phyloP scores from a whole-genome alignment of 2,113 vertebrate genomes.

The Diadophis punctatus region DNA sequence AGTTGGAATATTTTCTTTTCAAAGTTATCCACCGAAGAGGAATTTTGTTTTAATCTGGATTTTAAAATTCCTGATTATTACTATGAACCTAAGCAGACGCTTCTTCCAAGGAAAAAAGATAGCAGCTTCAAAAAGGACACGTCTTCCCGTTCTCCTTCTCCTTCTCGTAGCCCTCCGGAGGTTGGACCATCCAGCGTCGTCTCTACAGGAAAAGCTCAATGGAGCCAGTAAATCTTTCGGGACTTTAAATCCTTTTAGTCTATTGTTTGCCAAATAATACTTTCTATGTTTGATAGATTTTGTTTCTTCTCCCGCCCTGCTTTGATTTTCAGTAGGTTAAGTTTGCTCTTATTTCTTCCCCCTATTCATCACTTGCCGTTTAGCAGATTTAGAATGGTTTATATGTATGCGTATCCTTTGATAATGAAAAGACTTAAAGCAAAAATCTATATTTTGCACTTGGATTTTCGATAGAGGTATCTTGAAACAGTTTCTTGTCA shows the following conservation, averaged over 20 bases:
- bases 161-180: neutral
- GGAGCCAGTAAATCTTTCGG: neutral
- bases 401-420: neutral
- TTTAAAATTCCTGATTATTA: constrained; percentile 14
- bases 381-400: neutral
- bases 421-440: neutral
- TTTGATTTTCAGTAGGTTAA: neutral
- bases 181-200: neutral
- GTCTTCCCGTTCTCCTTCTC: neutral
- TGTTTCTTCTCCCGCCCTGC: neutral
- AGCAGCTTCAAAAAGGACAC: neutral
- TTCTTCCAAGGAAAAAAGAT: constrained; percentile 19
- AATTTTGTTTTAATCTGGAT: neutral
- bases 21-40: neutral
- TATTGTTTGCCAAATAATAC: neutral
- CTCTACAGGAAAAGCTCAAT: neutral
- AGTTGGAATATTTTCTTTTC: neutral
- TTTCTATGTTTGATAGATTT: neutral
- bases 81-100: neutral
- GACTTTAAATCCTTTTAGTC: neutral
- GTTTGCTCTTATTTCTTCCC: neutral
- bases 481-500: neutral
- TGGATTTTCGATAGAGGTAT: neutral
- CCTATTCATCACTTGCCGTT: neutral
- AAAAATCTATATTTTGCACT: neutral